Conservation (phyloP, 2,888 invertebrate species). For the Pristionchus entomophagus region DNA sequence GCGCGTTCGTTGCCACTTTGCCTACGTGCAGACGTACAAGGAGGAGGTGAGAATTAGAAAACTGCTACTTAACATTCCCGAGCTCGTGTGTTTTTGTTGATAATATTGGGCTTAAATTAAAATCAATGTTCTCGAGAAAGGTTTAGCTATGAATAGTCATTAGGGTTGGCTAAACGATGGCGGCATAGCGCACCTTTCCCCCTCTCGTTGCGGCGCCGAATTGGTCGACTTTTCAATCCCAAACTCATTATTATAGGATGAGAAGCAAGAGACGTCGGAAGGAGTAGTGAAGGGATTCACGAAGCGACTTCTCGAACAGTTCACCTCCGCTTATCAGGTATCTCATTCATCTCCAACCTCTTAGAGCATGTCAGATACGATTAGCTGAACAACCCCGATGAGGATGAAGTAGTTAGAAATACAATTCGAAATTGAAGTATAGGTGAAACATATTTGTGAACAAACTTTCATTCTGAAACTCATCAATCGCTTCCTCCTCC, state of each 20-base stretch:
- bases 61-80: neutral
- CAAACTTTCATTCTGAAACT: no score
- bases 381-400: neutral
- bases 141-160: no score
- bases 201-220: no score
- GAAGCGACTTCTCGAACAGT: slow-evolving; percentile 22
- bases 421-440: neutral
- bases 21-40: neutral
- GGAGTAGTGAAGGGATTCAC: slow-evolving; percentile 28
- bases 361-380: neutral
- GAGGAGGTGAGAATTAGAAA: neutral
- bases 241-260: no score
- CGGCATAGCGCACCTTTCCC: no score
- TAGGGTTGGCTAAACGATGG: no score
- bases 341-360: neutral
- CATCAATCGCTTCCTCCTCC: no score
- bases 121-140: no score
- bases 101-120: no score
- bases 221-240: no score
- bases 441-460: no score
- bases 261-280: neutral
- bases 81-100: no score
- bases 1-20: slow-evolving; percentile 11
- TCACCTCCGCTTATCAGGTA: slow-evolving; percentile 23
- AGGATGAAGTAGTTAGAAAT: neutral